Conservation (phyloP, 2,797 vertebrate species). For the Danio jaintianensis region DNA sequence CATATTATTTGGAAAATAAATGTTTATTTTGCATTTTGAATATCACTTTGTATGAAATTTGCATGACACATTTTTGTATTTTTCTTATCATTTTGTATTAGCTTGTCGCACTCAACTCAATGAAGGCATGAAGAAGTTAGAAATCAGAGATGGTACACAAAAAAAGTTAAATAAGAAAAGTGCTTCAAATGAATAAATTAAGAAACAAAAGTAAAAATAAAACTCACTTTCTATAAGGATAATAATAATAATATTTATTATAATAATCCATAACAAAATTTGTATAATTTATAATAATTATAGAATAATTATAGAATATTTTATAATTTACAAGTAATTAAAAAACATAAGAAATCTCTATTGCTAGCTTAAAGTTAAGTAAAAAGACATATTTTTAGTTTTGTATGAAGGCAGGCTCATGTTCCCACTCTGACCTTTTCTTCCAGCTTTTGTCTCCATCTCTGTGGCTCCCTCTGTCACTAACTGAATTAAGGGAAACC, state of each 20-base stretch:
- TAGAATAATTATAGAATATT: too few species aligned
- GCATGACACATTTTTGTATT: too few species aligned
- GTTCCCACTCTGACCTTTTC: neutral
- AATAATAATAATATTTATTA: too few species aligned
- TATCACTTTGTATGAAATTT: neutral
- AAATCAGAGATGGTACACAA: neutral
- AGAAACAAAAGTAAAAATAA: too few species aligned
- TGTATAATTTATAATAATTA: too few species aligned
- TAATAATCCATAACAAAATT: too few species aligned
- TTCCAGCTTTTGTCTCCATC: slow-evolving; percentile 13
- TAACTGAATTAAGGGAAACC: slow-evolving; percentile 37
- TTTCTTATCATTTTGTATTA: neutral
- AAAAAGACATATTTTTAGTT: neutral
- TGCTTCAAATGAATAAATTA: too few species aligned
- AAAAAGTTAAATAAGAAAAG: too few species aligned
- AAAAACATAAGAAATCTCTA: too few species aligned
- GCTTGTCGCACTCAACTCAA: neutral
- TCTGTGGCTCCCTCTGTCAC: slow-evolving; percentile 12
- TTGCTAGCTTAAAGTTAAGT: neutral
- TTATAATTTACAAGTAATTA: too few species aligned
- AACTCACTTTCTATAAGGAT: too few species aligned
- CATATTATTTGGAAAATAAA: neutral
- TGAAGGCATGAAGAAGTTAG: neutral
- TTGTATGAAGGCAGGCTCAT: neutral
- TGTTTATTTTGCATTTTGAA: neutral